phyloP scores from a whole-genome alignment of 2,888 invertebrate genomes.

The Dynastes hyllus region DNA sequence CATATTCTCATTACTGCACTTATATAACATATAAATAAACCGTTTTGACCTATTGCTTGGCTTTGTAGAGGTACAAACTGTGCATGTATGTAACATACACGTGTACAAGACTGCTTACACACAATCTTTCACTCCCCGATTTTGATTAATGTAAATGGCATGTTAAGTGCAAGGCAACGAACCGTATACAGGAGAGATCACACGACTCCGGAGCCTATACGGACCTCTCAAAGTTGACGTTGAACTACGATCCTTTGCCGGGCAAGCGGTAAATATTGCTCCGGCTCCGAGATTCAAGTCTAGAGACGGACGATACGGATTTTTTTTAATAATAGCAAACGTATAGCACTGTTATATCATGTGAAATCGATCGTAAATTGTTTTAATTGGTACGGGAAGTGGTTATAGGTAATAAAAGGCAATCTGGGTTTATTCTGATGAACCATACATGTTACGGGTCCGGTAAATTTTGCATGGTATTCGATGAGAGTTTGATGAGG shows the following conservation, averaged over 20 bases:
- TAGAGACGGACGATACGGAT: background rate
- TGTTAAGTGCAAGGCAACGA: slow-evolving; percentile 40
- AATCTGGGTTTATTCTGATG: background rate
- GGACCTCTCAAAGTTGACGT: slow-evolving; percentile 32
- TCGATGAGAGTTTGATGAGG: no score
- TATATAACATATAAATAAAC: background rate
- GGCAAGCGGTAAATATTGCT: slow-evolving; percentile 19
- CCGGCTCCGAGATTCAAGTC: background rate
- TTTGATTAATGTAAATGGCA: slow-evolving; percentile 41
- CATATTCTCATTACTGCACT: background rate
- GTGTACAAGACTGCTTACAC: background rate
- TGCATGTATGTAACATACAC: background rate
- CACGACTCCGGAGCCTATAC: background rate
- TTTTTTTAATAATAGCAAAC: background rate
- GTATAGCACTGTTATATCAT: no score
- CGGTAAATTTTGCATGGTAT: no score
- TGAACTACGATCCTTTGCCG: slow-evolving; percentile 25
- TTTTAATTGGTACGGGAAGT: slow-evolving; percentile 15
- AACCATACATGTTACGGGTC: no score
- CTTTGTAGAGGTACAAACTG: background rate
- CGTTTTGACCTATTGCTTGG: background rate
- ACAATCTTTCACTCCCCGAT: slow-evolving; percentile 16
- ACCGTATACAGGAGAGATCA: slow-evolving; percentile 14
- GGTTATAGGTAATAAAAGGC: background rate
- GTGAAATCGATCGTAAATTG: slow-evolving; percentile 20